phyloP scores from a whole-genome alignment of 2,888 invertebrate genomes.

The Phyllotreta striolata region DNA sequence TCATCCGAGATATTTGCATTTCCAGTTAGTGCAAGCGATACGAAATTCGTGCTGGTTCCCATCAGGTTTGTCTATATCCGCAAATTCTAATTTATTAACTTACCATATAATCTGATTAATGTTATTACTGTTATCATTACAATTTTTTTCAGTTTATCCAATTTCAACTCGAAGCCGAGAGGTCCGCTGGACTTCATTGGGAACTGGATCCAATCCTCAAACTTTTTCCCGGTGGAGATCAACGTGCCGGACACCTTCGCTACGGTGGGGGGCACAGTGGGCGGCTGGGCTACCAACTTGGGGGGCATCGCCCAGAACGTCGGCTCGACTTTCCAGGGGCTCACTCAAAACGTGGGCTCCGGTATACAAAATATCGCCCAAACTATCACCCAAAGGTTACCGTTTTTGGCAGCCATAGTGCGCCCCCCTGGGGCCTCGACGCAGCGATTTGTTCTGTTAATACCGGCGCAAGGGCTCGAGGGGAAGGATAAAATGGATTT shows the following conservation, averaged over 20 bases:
- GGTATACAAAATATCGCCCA: constrained; percentile 43
- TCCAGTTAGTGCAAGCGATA: constrained; percentile 12
- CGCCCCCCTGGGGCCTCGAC: constrained; percentile 33
- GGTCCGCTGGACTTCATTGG: constrained; percentile 56
- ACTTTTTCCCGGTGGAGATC: constrained; percentile 69
- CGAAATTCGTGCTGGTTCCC: constrained; percentile 5
- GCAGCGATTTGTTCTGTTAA: constrained; percentile 34
- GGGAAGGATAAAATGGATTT: background rate
- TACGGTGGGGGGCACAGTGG: constrained; percentile 46
- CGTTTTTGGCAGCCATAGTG: constrained; percentile 39
- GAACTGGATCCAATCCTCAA: constrained; percentile 64
- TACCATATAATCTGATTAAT: background rate
- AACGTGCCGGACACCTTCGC: constrained; percentile 69
- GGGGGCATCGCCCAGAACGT: constrained; percentile 45
- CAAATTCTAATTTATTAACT: background rate
- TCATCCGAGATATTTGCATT: background rate
- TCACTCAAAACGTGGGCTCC: constrained; percentile 45
- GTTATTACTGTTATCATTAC: too few relatives aligned
- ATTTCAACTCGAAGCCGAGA: constrained; percentile 34
- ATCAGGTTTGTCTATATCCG: background rate
- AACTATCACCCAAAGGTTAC: constrained; percentile 42
- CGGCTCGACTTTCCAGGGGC: constrained; percentile 42
- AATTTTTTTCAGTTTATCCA: constrained; percentile 26
- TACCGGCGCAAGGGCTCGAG: constrained; percentile 32
- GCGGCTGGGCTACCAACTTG: constrained; percentile 39